phyloP scores from a whole-genome alignment of 1,140 invertebrate species.

The Eurosta solidaginis region DNA sequence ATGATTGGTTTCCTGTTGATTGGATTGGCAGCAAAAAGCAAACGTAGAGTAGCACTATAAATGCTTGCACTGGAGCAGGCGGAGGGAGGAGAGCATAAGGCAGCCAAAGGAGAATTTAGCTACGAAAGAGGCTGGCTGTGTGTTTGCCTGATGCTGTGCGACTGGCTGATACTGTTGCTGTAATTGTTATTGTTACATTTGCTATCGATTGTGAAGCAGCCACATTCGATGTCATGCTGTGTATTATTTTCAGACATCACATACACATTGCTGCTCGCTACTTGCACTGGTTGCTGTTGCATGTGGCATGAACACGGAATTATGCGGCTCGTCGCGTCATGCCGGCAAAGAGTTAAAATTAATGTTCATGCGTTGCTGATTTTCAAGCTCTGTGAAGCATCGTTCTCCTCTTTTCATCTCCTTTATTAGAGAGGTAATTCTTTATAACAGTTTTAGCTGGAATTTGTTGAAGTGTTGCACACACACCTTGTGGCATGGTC shows the following conservation, averaged over 20 bases:
- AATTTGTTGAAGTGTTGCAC: conserved; percentile 14
- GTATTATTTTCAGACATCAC: conserved; percentile 6
- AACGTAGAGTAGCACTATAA: background rate
- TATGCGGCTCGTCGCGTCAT: background rate
- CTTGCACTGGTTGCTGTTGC: background rate
- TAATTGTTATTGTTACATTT: background rate
- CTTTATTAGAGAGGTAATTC: background rate
- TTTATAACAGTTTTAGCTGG: background rate
- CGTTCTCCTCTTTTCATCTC: background rate
- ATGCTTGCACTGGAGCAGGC: background rate
- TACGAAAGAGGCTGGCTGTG: too few relatives aligned
- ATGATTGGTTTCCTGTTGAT: conserved; percentile 28
- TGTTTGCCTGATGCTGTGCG: too few relatives aligned
- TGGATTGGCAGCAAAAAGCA: conserved; percentile 10
- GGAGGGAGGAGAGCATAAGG: background rate
- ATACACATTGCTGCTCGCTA: background rate
- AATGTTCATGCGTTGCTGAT: conserved; percentile 20
- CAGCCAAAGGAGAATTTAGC: too few relatives aligned
- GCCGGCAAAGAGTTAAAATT: conserved; percentile 19
- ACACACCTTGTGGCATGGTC: conserved; percentile 21
- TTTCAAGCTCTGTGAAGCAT: background rate
- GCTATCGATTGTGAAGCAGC: background rate
- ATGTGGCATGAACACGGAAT: background rate
- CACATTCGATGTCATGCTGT: background rate
- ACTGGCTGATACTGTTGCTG: background rate